Evolutionary conservation across 1,140 invertebrate species (phyloP).

Genomic region (Vanessa atalanta): DNA sequence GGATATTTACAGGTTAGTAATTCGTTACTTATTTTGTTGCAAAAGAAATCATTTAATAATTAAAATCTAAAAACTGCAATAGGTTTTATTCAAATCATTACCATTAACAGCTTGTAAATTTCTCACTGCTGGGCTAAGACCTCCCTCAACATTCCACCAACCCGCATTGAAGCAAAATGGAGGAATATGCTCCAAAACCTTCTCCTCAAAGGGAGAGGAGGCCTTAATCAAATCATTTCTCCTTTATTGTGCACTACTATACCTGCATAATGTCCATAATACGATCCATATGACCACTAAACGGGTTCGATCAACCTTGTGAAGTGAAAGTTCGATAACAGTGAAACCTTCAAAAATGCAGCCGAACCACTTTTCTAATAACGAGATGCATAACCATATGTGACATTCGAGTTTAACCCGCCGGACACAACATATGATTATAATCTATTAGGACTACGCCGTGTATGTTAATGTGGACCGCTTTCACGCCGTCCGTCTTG

Average conservation of each 20-base stretch:
- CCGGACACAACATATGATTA: conserved; percentile 17
- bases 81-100: no score
- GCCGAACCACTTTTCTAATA: conserved; percentile 59
- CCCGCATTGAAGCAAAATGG: no score
- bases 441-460: conserved; percentile 36
- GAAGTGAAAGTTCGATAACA: conserved; percentile 56
- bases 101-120: no score
- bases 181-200: no score
- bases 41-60: no score
- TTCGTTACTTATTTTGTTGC: no score
- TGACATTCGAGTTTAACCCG: conserved; percentile 55
- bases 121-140: no score
- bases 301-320: conserved; percentile 27
- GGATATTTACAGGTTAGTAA: no score
- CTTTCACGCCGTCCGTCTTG: conserved; percentile 40
- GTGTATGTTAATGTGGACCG: conserved; percentile 40
- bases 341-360: conserved; percentile 65
- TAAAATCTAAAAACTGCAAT: no score
- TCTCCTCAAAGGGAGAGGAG: no score
- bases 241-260: conserved; percentile 17
- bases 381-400: conserved; percentile 42
- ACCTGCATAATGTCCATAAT: conserved; percentile 10
- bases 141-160: no score
- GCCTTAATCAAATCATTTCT: background rate
- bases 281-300: conserved; percentile 14